Percentiles rank a stretch among this genome's conserved stretches.
Conservation (phyloP, 2,113 vertebrate species). For the Symphodus melops region DNA sequence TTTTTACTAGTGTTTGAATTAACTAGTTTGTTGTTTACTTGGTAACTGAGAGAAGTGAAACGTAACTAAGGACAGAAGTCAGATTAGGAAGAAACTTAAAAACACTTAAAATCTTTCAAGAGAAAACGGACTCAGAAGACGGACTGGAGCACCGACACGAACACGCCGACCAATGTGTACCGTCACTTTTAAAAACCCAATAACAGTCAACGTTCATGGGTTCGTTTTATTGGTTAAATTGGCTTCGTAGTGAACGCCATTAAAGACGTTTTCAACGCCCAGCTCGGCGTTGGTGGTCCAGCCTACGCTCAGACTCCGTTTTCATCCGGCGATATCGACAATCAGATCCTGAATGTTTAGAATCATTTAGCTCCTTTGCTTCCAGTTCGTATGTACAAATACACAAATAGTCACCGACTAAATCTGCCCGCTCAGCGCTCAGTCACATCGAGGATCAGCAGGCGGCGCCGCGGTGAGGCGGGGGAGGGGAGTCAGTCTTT, state of each 20-base stretch:
- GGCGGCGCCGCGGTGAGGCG: background rate
- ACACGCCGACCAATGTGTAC: background rate
- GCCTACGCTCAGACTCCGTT: background rate
- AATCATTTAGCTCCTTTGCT: constrained; percentile 1
- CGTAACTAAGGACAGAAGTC: constrained; percentile 10
- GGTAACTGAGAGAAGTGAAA: background rate
- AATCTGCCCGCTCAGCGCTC: constrained; percentile 11
- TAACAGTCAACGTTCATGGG: too few relatives aligned
- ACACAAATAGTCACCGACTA: constrained; percentile 38
- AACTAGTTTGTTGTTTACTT: constrained; percentile 4
- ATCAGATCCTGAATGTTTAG: constrained; percentile 1
- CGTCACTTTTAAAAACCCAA: background rate
- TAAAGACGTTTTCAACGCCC: too few relatives aligned
- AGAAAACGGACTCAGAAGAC: background rate
- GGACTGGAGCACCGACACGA: constrained; percentile 10
- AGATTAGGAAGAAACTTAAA: background rate
- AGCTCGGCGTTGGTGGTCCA: background rate
- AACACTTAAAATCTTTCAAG: background rate
- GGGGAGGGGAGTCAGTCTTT: constrained; percentile 30
- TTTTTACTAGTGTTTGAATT: background rate
- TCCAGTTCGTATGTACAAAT: constrained; percentile 43
- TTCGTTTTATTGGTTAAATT: too few relatives aligned
- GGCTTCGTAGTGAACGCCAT: too few relatives aligned
- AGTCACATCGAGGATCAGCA: constrained; percentile 22
- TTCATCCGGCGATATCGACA: background rate